These are phyloP conservation scores for Oryzias celebensis DNA, from an alignment of 2,113 vertebrate genomes.

Conservation along the genomic window DNA sequence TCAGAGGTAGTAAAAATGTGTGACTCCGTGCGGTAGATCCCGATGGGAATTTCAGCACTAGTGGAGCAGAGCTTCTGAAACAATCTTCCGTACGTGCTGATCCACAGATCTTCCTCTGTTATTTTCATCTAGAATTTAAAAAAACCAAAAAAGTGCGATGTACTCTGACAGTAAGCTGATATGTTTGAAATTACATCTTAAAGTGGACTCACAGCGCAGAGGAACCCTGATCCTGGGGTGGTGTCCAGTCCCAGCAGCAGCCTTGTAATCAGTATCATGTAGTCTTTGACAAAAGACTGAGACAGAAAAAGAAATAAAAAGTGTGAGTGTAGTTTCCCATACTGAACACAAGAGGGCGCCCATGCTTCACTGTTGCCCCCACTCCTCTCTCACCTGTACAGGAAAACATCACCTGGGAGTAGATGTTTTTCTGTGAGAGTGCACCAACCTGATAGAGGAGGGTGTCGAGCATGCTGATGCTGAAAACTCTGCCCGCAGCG, in stretches of 20 bases:
- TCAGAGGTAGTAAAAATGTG: slow-evolving; percentile 87
- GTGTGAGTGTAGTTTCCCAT: neutral
- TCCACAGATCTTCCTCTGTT: slow-evolving; percentile 91
- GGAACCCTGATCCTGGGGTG: slow-evolving; percentile 90
- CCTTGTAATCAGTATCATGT: slow-evolving; percentile 94
- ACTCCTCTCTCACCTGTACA: neutral
- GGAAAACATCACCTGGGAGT: neutral
- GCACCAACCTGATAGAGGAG: slow-evolving; percentile 70
- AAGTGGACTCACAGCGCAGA: slow-evolving; percentile 86
- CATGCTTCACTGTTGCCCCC: neutral
- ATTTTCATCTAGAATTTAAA: slow-evolving; percentile 85
- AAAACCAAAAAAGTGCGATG: neutral
- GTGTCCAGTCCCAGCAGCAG: slow-evolving; percentile 93
- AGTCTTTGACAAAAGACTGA: slow-evolving; percentile 99
- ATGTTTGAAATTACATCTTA: neutral
- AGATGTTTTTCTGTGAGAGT: slow-evolving; percentile 5
- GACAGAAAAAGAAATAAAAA: slow-evolving; percentile 19
- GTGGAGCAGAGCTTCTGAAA: slow-evolving; percentile 95
- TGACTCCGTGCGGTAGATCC: slow-evolving; percentile 90
- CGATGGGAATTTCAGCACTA: slow-evolving; percentile 92
- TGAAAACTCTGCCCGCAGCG: slow-evolving; percentile 71
- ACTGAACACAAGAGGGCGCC: slow-evolving; percentile 63
- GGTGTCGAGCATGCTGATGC: slow-evolving; percentile 74
- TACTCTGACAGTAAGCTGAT: neutral
- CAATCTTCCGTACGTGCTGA: slow-evolving; percentile 90